Evolutionary conservation across 35 echinoderm and acorn worm species (phyloP).

Genomic region (Apostichopus californicus): DNA sequence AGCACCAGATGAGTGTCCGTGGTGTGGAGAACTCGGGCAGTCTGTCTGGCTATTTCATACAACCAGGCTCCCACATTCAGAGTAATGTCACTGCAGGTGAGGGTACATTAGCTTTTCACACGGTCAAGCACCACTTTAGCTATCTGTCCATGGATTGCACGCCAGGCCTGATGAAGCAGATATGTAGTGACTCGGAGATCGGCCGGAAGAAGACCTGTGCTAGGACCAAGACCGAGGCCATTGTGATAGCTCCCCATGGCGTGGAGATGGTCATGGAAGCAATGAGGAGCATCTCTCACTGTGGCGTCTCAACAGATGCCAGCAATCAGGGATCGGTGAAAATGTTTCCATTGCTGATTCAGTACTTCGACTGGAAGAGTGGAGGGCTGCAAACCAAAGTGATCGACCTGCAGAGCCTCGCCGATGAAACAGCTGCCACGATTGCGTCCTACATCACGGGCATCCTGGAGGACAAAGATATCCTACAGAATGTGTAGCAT

Average conservation of each 20-base stretch:
- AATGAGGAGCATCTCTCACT: background rate
- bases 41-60: background rate
- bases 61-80: background rate
- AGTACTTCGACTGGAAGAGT: background rate
- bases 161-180: background rate
- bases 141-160: slow-evolving; percentile 27
- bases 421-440: slow-evolving; percentile 9
- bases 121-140: slow-evolving; percentile 16
- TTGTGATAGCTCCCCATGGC: slow-evolving; percentile 17
- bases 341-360: background rate
- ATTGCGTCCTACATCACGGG: background rate
- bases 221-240: background rate
- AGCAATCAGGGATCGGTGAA: slow-evolving; percentile 13
- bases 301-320: slow-evolving; percentile 8
- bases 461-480: background rate
- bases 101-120: background rate
- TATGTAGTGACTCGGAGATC: background rate
- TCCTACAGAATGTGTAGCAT: slow-evolving; percentile 17
- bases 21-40: background rate
- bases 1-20: background rate
- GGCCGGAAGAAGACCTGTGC: background rate
- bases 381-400: slow-evolving; percentile 1
- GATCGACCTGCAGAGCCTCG: background rate
- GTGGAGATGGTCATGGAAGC: slow-evolving; percentile 7
- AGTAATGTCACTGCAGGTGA: slow-evolving; percentile 11